Conservation (phyloP, 37 sponge, comb jelly and placozoan species). For the Cladorhizidae sp. region DNA sequence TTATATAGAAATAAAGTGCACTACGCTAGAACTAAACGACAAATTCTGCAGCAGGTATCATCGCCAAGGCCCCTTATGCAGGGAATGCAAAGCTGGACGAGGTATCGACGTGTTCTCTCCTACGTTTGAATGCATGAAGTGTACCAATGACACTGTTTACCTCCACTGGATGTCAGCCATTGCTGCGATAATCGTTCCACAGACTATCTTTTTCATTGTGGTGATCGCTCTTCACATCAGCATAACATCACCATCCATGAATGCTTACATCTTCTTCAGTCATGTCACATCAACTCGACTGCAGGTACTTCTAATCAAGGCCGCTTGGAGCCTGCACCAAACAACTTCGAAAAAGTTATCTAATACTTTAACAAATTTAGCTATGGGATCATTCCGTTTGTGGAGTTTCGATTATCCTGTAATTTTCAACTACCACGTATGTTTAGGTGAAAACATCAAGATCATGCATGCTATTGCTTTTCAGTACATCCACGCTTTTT, state of each 20-base stretch:
- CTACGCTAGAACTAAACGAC: not conserved
- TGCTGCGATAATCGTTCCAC: constrained; percentile 1
- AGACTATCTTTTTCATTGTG: constrained; percentile 11
- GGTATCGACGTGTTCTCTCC: constrained; percentile 12
- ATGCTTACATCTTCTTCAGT: constrained; percentile 46
- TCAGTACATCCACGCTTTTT: constrained; percentile 32
- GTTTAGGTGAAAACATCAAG: constrained; percentile 9
- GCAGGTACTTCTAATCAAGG: not conserved
- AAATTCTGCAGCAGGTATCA: not conserved
- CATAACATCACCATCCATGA: constrained; percentile 24
- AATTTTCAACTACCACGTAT: not conserved
- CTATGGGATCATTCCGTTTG: constrained; percentile 13
- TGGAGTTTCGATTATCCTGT: constrained; percentile 46
- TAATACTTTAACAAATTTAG: not conserved
- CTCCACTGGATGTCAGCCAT: not conserved
- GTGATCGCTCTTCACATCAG: constrained; percentile 23
- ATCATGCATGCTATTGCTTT: constrained; percentile 27
- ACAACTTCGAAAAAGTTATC: not conserved
- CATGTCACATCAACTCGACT: constrained; percentile 19
- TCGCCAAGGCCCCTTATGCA: constrained; percentile 7
- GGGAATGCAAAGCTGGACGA: not conserved
- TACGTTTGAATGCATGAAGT: constrained; percentile 11
- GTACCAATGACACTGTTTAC: not conserved
- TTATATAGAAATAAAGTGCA: not conserved
- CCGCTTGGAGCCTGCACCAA: not conserved